phyloP scores from a whole-genome alignment of 2,797 vertebrate species.

The Caiman crocodilus region DNA sequence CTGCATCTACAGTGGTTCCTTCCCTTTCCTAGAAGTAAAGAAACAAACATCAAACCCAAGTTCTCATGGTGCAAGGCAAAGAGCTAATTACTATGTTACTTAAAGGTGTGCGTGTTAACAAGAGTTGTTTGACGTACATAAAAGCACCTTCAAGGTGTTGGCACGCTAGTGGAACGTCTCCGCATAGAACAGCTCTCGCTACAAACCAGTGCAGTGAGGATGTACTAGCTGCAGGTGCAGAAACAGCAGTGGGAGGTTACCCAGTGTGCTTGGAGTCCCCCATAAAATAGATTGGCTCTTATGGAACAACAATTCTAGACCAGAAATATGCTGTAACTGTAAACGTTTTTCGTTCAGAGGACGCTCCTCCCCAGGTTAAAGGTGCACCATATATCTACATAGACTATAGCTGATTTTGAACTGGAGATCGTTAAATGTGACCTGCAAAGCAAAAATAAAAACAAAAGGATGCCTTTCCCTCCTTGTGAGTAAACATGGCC shows the following conservation, averaged over 20 bases:
- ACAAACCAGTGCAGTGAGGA: neutral
- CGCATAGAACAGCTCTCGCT: neutral
- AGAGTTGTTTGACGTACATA: neutral
- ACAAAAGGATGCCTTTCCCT: neutral
- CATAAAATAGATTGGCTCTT: neutral
- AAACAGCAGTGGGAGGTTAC: rapidly evolving
- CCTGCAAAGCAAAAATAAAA: constrained; percentile 12
- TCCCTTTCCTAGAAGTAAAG: neutral
- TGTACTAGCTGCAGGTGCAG: neutral
- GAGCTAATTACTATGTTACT: neutral
- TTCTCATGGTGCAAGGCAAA: neutral
- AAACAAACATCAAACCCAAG: constrained; percentile 7
- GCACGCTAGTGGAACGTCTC: neutral
- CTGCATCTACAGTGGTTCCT: neutral
- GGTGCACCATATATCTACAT: neutral
- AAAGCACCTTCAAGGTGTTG: neutral
- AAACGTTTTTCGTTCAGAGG: neutral
- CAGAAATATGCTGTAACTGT: neutral
- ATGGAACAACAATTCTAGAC: neutral
- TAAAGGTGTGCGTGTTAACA: rapidly evolving
- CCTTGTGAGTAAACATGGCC: neutral
- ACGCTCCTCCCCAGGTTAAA: neutral
- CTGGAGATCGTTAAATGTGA: neutral
- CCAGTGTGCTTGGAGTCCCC: neutral
- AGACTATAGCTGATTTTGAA: neutral